phyloP scores from a whole-genome alignment of 2,797 vertebrate genomes.

The Craterocephalus amniculus region DNA sequence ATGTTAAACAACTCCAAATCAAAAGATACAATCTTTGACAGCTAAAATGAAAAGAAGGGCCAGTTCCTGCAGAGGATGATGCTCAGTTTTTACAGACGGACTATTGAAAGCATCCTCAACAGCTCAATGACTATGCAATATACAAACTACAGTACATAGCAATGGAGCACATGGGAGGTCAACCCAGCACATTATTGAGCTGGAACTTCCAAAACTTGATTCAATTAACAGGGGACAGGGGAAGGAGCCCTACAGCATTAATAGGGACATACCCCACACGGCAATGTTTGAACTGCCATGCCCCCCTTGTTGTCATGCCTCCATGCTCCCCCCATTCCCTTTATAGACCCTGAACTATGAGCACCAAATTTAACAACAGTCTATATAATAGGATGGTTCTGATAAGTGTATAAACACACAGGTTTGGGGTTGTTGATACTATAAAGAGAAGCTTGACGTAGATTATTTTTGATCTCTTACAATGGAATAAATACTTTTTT shows the following conservation, averaged over 20 bases:
- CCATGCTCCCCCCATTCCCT: neutral
- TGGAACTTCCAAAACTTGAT: neutral
- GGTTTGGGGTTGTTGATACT: neutral
- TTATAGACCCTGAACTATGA: neutral
- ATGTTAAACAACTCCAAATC: neutral
- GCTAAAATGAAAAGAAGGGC: neutral
- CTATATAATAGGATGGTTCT: too few relatives aligned
- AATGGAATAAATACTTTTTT: neutral
- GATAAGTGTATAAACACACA: neutral
- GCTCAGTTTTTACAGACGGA: neutral
- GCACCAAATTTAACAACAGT: neutral
- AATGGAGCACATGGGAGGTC: neutral
- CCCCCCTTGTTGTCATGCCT: too few relatives aligned
- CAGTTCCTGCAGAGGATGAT: too few relatives aligned
- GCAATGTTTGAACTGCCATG: neutral
- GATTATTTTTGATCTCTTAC: neutral
- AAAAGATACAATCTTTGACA: neutral
- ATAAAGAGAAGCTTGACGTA: neutral
- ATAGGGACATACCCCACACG: neutral
- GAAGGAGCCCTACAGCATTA: neutral
- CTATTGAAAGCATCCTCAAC: neutral
- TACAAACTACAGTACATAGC: neutral
- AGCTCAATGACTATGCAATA: neutral
- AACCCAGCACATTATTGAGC: neutral
- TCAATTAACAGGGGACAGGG: neutral